Evolutionary conservation across 2,797 vertebrate genomes (phyloP), one percentile per base, ranked within the genome.

Genomic region (Rhinella marina): DNA sequence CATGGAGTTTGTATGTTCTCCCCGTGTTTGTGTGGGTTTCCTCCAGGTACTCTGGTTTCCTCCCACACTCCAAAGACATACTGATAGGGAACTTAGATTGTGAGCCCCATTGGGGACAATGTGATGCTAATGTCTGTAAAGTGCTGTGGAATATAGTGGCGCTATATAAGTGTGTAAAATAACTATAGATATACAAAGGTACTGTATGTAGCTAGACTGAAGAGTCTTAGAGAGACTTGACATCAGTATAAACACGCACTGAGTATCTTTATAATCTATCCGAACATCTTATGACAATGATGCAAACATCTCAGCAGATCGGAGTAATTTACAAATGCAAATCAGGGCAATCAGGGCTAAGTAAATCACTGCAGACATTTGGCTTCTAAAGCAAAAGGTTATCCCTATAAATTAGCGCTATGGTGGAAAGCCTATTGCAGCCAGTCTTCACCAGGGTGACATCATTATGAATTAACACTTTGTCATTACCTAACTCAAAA

Each of bases 291-390:
- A 66, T 66, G 86, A 82, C 66, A 73, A 66, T 79, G 52, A 64
- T 56, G 76, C 8, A 90, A 73, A 66, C 54, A 82, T 81, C 61
- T 87, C 7, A 16, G 59, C 21, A 62, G 52, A 82, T 79, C 64
- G 82, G 7, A 14, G 61, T n/a, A 87, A 88, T 82, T 89, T 83
- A 89, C 16, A 86, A 91, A 90, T 82, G 25, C 10, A 32, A 87
- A 85, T 90, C 54, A 78, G 48, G 90, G 90, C 84, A 79, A 84
- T 68, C 91, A 90, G 91, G 87, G 59, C 80, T 64, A 90, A 82
- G 86, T 89, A 83, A 92, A 91, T 88, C 86, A 72, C 52, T 19
- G 90, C 54, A 61, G 1, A 68, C 88, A 89, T 41, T 32, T 91
- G 80, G 83, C 59, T 5, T 90, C 90, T 87, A 90, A 90, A 78